These are phyloP conservation scores for Gasterosteus aculeatus DNA, from an alignment of 2,113 vertebrate genomes.

Conservation along the genomic window DNA sequence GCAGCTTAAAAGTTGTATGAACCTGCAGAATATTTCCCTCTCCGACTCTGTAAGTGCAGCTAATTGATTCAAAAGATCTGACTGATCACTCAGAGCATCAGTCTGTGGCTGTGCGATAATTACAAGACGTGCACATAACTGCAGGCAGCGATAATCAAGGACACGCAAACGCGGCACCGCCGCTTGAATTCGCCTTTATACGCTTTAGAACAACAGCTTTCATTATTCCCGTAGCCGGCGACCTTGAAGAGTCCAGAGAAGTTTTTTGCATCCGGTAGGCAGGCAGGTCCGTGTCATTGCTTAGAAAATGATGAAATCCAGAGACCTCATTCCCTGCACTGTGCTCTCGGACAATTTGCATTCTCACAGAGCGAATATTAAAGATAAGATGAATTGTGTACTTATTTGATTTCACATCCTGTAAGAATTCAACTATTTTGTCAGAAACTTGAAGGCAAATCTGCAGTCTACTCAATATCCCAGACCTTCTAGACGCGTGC, in stretches of 20 bases:
- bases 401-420: neutral
- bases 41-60: neutral
- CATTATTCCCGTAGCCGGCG: constrained; percentile 27
- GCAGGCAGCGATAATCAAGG: constrained; percentile 49
- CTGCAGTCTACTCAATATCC: constrained; percentile 6
- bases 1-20: constrained; percentile 19
- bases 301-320: constrained; percentile 4
- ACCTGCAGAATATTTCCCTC: constrained; percentile 30
- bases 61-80: constrained; percentile 47
- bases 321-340: constrained; percentile 1
- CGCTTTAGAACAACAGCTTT: constrained; percentile 32
- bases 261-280: neutral
- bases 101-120: constrained; percentile 55
- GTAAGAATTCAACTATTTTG: neutral
- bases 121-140: constrained; percentile 34
- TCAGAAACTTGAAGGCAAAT: neutral
- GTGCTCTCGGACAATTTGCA: neutral
- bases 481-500: constrained; percentile 16
- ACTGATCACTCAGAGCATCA: constrained; percentile 35
- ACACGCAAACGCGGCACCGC: constrained; percentile 21
- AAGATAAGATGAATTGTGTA: neutral
- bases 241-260: constrained; percentile 33
- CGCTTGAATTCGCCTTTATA: constrained; percentile 24
- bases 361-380: neutral
- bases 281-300: neutral